Evolutionary conservation across 2,797 vertebrate genomes (phyloP).

Genomic region (Acanthornis magna): DNA sequence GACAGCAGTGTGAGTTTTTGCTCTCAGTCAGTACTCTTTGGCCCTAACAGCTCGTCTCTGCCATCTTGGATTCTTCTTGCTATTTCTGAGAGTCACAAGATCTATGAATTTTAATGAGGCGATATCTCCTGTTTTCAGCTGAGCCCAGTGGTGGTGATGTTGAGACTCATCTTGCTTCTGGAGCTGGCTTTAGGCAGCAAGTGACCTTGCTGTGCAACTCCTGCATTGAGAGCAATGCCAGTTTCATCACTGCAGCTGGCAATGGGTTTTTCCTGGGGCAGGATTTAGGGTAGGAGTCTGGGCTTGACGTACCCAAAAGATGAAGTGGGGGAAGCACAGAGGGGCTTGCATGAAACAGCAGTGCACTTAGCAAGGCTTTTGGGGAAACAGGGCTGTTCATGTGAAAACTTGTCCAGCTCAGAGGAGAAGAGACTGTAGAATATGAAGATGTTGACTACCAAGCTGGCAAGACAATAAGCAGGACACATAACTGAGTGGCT

Average conservation of each 20-base stretch:
- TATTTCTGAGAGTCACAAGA: constrained; percentile 26
- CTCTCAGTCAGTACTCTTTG: constrained; percentile 27
- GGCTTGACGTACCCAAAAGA: background rate
- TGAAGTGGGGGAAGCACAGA: background rate
- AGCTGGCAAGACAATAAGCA: background rate
- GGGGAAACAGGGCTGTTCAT: background rate
- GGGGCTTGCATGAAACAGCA: background rate
- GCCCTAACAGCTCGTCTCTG: constrained; percentile 5
- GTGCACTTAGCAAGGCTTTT: background rate
- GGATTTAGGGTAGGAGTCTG: background rate
- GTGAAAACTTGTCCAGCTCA: background rate
- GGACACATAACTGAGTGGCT: background rate
- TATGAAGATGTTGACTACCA: background rate
- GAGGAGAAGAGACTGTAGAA: background rate
- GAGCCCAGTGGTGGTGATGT: background rate
- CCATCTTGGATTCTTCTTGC: constrained; percentile 4
- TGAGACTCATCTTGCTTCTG: background rate
- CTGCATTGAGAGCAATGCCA: constrained; percentile 11
- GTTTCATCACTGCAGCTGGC: constrained; percentile 26
- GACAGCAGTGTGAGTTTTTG: background rate
- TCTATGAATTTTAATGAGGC: constrained; percentile 60
- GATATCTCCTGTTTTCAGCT: constrained; percentile 34
- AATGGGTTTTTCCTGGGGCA: background rate
- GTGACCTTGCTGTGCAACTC: background rate
- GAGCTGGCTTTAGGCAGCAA: background rate